A percentile compares a stretch with the other conserved stretches of the same genome.
Conservation (phyloP, 35 echinoderm and acorn worm genomes). For the Amphiura filiformis region DNA sequence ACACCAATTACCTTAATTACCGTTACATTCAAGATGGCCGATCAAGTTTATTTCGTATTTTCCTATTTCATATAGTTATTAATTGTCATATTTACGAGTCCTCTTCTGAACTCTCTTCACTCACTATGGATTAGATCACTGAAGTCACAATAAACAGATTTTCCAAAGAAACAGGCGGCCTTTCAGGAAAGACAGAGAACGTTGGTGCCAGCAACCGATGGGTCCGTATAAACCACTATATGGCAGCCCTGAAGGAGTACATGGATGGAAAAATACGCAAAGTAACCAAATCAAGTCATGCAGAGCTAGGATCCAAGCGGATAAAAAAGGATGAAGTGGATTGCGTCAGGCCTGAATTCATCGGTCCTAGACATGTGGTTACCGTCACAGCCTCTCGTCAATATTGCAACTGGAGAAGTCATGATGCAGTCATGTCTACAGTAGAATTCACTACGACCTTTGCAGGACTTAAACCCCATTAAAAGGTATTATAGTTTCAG, state of each 20-base stretch:
- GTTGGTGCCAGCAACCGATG: conserved; percentile 15
- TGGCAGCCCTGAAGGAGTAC: background rate
- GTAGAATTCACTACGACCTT: no score
- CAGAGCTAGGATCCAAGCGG: background rate
- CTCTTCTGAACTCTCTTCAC: background rate
- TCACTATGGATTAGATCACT: background rate
- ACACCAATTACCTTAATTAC: background rate
- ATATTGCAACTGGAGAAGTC: background rate
- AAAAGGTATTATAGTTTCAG: no score
- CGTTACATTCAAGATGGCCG: no score
- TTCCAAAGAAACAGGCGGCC: background rate
- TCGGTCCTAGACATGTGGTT: background rate
- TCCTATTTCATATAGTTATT: background rate
- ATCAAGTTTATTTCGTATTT: background rate
- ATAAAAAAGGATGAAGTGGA: background rate
- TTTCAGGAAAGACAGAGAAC: conserved; percentile 16
- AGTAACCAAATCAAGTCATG: background rate
- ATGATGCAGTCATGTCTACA: no score
- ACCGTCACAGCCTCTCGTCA: conserved; percentile 4
- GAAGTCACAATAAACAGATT: conserved; percentile 10
- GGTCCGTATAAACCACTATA: conserved; percentile 10
- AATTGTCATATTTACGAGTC: no score
- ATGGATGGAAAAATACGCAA: background rate
- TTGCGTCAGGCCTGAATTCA: background rate
- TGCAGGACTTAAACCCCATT: no score